These are phyloP conservation scores for Corynorhinus townsendii DNA, from an alignment of 2,113 vertebrate genomes.

Conservation along the genomic window DNA sequence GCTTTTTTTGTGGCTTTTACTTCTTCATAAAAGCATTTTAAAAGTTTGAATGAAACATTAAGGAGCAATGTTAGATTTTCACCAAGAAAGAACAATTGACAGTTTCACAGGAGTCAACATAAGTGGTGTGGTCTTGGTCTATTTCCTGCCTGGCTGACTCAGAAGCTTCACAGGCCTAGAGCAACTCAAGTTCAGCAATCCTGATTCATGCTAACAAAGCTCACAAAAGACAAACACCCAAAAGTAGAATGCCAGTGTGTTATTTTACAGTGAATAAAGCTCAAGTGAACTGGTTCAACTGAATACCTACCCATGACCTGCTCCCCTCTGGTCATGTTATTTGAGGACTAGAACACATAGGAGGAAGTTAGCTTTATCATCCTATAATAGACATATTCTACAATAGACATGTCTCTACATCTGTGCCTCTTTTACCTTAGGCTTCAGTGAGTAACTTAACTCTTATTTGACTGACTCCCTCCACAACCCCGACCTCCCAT, in stretches of 20 bases:
- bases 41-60: slow-evolving; percentile 5
- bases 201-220: not conserved
- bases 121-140: not conserved
- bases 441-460: not conserved
- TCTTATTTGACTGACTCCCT: not conserved
- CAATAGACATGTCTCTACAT: not conserved
- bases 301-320: not conserved
- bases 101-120: not conserved
- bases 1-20: not conserved
- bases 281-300: not conserved
- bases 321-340: not conserved
- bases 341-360: not conserved
- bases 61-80: not conserved
- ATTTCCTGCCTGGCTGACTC: not conserved
- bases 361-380: not conserved
- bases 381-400: not conserved
- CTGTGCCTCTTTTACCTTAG: not conserved
- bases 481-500: no score
- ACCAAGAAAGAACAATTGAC: not conserved
- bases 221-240: not conserved
- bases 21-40: not conserved
- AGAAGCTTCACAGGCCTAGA: not conserved
- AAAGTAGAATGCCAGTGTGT: not conserved
- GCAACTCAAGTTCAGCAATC: not conserved
- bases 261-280: not conserved